Evolutionary conservation across 2,888 invertebrate genomes (phyloP).

Genomic region (Cantharis rustica): DNA sequence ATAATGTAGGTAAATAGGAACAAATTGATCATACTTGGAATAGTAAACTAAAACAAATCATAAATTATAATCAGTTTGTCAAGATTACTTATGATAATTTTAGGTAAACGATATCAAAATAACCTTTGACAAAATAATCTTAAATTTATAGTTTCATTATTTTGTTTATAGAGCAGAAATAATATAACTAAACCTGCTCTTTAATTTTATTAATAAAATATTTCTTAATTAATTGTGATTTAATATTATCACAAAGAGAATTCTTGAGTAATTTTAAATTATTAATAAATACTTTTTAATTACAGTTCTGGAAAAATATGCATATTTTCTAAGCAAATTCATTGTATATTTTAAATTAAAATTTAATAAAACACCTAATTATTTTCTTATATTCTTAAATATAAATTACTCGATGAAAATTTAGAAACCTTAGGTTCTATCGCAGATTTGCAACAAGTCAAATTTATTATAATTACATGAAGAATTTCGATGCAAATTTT

Average conservation of each 20-base stretch:
- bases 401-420: no score
- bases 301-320: background rate
- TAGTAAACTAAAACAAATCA: background rate
- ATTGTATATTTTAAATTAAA: background rate
- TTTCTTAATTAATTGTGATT: background rate
- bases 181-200: background rate
- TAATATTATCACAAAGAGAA: background rate
- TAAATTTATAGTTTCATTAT: background rate
- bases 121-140: background rate
- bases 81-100: background rate
- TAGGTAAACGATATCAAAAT: background rate
- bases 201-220: background rate
- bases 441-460: background rate
- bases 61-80: background rate
- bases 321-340: background rate
- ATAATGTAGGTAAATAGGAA: background rate
- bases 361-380: background rate
- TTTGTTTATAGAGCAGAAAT: background rate
- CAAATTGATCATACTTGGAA: background rate
- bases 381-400: no score
- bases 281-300: background rate
- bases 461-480: background rate
- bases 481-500: background rate
- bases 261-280: background rate
- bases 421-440: background rate